Evolutionary conservation across 64 coral and sea anemone genomes (phyloP).

Genomic region (Astreopora myriophthalma): DNA sequence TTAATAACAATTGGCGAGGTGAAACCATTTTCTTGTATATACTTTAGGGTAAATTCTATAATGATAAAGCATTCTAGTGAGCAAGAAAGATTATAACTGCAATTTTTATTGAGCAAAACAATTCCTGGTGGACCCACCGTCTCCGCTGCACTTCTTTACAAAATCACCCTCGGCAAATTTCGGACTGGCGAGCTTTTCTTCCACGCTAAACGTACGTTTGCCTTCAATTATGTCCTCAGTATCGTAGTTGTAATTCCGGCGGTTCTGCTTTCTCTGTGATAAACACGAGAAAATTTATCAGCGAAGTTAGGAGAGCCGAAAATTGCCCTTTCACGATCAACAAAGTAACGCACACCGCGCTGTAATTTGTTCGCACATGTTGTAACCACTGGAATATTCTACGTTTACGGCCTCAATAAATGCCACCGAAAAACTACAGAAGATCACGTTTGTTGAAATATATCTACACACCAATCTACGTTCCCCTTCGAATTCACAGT

Average conservation of each 20-base stretch:
- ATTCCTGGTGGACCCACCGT: conserved; percentile 84
- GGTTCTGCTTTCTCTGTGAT: conserved; percentile 78
- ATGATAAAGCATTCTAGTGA: conserved; percentile 64
- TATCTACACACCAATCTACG: conserved; percentile 52
- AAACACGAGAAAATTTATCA: conserved; percentile 24
- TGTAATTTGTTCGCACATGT: neutral
- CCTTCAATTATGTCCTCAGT: conserved; percentile 96
- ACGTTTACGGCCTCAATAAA: neutral
- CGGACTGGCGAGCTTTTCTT: conserved; percentile 89
- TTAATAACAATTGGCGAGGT: conserved; percentile 77
- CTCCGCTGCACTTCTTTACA: conserved; percentile 78
- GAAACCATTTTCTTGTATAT: conserved; percentile 91
- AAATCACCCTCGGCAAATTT: conserved; percentile 87
- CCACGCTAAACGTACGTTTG: conserved; percentile 96
- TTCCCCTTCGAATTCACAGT: conserved; percentile 26
- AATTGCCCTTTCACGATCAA: neutral
- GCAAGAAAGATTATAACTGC: conserved; percentile 28
- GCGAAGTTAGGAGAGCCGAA: conserved; percentile 1
- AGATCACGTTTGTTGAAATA: conserved; percentile 27
- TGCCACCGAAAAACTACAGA: neutral
- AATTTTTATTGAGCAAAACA: conserved; percentile 74
- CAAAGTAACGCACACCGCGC: conserved; percentile 30
- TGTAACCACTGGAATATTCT: conserved; percentile 19
- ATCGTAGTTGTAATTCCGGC: conserved; percentile 91
- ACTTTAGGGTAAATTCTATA: conserved; percentile 95